These are phyloP conservation scores for Ornithoptera priamus DNA, from an alignment of 2,888 invertebrate genomes.

Conservation along the genomic window DNA sequence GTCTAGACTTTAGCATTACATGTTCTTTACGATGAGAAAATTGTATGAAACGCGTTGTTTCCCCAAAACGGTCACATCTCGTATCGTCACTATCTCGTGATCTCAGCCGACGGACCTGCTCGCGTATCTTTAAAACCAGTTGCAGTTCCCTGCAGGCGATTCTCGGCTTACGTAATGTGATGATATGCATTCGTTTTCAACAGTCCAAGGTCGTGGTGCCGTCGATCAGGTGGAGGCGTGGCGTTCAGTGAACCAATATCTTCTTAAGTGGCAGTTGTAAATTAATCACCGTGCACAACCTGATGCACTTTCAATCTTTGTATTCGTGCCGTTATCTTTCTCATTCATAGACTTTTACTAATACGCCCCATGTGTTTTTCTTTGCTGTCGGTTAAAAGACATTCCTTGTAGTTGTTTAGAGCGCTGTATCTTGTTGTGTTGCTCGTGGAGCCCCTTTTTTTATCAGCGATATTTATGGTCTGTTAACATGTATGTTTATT, in stretches of 20 bases:
- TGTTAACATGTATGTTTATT: constrained; percentile 68
- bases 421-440: constrained; percentile 58
- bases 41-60: constrained; percentile 33
- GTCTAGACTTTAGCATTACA: constrained; percentile 33
- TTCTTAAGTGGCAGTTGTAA: constrained; percentile 64
- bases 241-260: constrained; percentile 61
- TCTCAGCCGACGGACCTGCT: constrained; percentile 55
- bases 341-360: constrained; percentile 50
- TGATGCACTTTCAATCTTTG: constrained; percentile 73
- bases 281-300: constrained; percentile 63
- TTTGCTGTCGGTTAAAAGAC: constrained; percentile 47
- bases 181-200: constrained; percentile 61
- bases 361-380: constrained; percentile 34
- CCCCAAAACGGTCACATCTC: constrained; percentile 41
- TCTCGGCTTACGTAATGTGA: constrained; percentile 56
- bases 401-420: constrained; percentile 55
- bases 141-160: constrained; percentile 63
- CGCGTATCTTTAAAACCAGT: constrained; percentile 58
- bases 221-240: constrained; percentile 59
- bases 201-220: constrained; percentile 54
- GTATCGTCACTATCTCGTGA: constrained; percentile 45
- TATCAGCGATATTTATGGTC: constrained; percentile 75
- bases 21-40: constrained; percentile 31
- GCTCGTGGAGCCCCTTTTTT: constrained; percentile 61
- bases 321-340: constrained; percentile 50